Conservation (phyloP, 2,888 invertebrate genomes). For the Coleophora flavipennella region DNA sequence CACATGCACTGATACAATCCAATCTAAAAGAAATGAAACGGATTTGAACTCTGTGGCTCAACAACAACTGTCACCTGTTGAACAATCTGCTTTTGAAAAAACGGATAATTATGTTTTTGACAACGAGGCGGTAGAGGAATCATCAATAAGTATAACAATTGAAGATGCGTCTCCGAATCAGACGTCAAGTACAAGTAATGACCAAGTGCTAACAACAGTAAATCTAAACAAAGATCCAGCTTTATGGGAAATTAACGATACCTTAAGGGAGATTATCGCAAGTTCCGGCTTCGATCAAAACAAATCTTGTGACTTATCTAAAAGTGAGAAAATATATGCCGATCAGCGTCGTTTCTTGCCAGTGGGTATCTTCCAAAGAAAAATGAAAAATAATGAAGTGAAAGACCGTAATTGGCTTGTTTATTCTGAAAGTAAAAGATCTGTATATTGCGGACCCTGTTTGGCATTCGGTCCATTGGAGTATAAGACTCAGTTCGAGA, state of each 20-base stretch:
- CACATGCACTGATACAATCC: too few relatives aligned
- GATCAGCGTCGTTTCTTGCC: conserved; percentile 13
- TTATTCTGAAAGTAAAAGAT: conserved; percentile 7
- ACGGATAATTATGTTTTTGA: too few relatives aligned
- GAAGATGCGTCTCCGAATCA: background rate
- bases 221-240: conserved; percentile 17
- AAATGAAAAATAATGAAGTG: conserved; percentile 11
- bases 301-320: conserved; percentile 6
- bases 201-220: too few relatives aligned
- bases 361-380: conserved; percentile 11
- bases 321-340: conserved; percentile 4
- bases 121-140: too few relatives aligned
- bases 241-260: conserved; percentile 11
- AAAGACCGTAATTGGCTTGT: conserved; percentile 7
- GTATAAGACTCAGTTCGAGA: conserved; percentile 13
- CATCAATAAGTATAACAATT: too few relatives aligned
- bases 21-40: too few relatives aligned
- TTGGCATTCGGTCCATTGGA: conserved; percentile 13
- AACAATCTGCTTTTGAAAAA: too few relatives aligned
- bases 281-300: conserved; percentile 7
- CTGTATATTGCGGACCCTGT: conserved; percentile 14
- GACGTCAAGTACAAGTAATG: conserved; percentile 11
- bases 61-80: too few relatives aligned
- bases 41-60: too few relatives aligned
- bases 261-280: conserved; percentile 14